Percentiles rank a stretch among this genome's conserved stretches.
phyloP scores from a whole-genome alignment of 1,140 invertebrate species.

The Drosophila yakuba region DNA sequence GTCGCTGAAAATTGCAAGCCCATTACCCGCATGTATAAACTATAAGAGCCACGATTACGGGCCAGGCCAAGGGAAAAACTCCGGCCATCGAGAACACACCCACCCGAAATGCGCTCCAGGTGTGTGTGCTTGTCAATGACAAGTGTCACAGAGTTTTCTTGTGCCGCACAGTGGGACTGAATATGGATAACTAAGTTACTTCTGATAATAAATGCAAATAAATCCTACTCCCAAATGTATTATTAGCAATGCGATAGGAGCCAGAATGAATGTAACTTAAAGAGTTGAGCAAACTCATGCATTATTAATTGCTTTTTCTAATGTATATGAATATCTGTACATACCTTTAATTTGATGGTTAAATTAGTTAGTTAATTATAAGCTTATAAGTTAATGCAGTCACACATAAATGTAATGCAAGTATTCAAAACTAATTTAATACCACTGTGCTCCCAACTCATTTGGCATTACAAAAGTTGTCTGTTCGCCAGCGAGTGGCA shows the following conservation, averaged over 20 bases:
- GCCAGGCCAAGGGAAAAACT: constrained; percentile 38
- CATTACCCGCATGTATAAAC: constrained; percentile 60
- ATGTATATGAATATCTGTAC: not conserved
- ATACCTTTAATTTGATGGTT: no score
- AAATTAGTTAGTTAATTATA: not conserved
- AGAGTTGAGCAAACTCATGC: no score
- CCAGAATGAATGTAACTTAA: no score
- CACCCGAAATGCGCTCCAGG: constrained; percentile 28
- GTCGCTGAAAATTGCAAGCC: constrained; percentile 65
- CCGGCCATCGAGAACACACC: constrained; percentile 55
- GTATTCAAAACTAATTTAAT: not conserved
- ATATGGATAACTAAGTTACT: no score
- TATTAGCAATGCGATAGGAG: no score
- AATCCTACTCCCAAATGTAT: no score
- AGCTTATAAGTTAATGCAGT: constrained; percentile 9
- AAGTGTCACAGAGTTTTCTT: constrained; percentile 59
- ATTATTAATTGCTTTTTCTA: no score
- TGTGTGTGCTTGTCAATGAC: constrained; percentile 37
- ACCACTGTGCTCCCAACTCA: constrained; percentile 24
- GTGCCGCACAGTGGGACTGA: constrained; percentile 28
- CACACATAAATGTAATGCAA: not conserved
- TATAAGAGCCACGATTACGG: constrained; percentile 66
- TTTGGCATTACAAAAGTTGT: constrained; percentile 36
- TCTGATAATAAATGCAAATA: no score
- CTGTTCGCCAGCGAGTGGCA: constrained; percentile 9